phyloP scores from a whole-genome alignment of 2,888 invertebrate species.

The Bimastos eiseni region DNA sequence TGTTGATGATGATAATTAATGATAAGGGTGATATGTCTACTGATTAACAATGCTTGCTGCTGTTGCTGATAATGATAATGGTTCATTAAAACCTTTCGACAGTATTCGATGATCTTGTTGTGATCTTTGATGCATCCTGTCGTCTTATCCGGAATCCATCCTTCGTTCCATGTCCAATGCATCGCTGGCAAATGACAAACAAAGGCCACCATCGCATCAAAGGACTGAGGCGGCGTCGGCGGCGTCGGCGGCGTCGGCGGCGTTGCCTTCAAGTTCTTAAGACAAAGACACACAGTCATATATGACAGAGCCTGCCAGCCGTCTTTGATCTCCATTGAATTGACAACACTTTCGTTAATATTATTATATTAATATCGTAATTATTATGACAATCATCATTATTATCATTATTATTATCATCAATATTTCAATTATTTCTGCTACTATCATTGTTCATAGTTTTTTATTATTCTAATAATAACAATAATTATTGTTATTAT shows the following conservation, averaged over 20 bases:
- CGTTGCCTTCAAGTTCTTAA: neutral
- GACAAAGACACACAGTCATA: neutral
- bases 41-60: neutral
- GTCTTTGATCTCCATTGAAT: no score
- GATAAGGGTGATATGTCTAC: no score
- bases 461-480: no score
- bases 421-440: no score
- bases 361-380: no score
- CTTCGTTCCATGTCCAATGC: neutral
- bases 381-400: no score
- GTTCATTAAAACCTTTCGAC: neutral
- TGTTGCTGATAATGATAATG: neutral
- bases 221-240: neutral
- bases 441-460: no score
- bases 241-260: neutral
- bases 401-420: no score
- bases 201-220: neutral
- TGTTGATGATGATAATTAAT: neutral
- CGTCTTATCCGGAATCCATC: neutral
- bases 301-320: neutral
- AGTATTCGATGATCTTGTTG: neutral
- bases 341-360: no score
- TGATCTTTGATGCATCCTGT: neutral
- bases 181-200: conserved; percentile 14
- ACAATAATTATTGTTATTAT: no score